Base-by-base conservation (phyloP, 1,140 invertebrate genomes). In the Littorina saxatilis region DNA sequence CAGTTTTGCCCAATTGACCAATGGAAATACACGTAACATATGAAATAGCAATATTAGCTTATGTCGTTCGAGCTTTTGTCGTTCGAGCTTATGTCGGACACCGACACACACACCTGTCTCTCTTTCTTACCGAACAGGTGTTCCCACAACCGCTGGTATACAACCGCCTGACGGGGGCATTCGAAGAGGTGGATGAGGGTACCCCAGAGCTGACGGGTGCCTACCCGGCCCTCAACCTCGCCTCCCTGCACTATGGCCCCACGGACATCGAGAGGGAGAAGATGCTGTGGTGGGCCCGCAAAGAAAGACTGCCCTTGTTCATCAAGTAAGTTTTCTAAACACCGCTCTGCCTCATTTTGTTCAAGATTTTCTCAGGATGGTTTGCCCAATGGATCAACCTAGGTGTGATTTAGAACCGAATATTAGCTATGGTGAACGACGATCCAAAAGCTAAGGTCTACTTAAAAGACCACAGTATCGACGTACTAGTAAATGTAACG, bases 271-370 rank as follows among this genome's bases (percentile, higher is more conserved):
- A 91, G 50, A 77, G 90, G 40, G 89, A 92, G 43, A 83, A 81
- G 27, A 86, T 91, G 87, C 85, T 93, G 74, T 88, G 90, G 61
- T 92, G 91, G 92, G 91, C 90, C 1, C 84, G 88, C 27, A 82
- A 88, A 37, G 90, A 92, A 79, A 86, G 92, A 82, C 83, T 93
- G 32, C 90, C 90, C 35, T 82, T 91, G 4, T 93, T 92, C 86
- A 85, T 92, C 20, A 89, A 89, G 91, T 92, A 86, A 47, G 76
- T 23, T 68, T n/a, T n/a, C n/a, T n/a, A n/a, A n/a, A n/a, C n/a
- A n/a, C n/a, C n/a, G n/a, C n/a, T 70, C 7, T 66, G 32, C 13
- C 20, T 66, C 15, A 0, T 32, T 66, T 17, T 66, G 13, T n/a
- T n/a, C n/a, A n/a, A n/a, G n/a, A n/a, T n/a, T n/a, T n/a, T n/a